These are phyloP conservation scores for Panurus biarmicus DNA, from an alignment of 2,113 vertebrate species.

Conservation along the genomic window DNA sequence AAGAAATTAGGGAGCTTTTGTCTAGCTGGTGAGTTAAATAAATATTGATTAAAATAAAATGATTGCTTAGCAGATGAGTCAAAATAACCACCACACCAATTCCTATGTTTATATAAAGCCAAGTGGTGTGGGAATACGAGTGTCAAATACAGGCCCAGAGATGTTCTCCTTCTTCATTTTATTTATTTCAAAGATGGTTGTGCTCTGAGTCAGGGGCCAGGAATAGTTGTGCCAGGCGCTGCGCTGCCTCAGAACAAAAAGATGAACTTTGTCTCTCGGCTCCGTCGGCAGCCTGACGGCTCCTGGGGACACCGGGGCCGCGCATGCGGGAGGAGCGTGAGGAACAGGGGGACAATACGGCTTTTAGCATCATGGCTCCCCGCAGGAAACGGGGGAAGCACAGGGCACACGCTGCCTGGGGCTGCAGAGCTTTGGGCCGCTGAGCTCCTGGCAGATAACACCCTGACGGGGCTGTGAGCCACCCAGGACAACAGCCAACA, in stretches of 20 bases:
- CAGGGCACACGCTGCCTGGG: rapidly evolving
- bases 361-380: neutral
- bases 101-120: neutral
- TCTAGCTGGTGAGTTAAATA: slow-evolving; percentile 16
- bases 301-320: neutral
- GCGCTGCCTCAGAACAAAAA: neutral
- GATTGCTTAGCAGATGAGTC: slow-evolving; percentile 4
- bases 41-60: slow-evolving; percentile 45
- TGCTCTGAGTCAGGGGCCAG: slow-evolving; percentile 10
- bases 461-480: rapidly evolving
- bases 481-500: neutral
- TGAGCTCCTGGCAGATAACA: neutral
- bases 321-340: rapidly evolving
- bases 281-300: neutral
- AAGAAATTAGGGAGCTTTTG: slow-evolving; percentile 29
- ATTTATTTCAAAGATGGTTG: slow-evolving; percentile 17
- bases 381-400: neutral
- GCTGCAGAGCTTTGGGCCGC: neutral
- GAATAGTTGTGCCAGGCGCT: neutral
- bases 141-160: neutral
- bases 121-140: neutral
- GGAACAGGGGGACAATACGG: rapidly evolving
- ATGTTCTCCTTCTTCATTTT: neutral
- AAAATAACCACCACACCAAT: neutral
- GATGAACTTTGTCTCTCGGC: neutral